These are phyloP conservation scores for Drosophila eohydei DNA, from an alignment of 2,888 invertebrate genomes.

Conservation along the genomic window DNA sequence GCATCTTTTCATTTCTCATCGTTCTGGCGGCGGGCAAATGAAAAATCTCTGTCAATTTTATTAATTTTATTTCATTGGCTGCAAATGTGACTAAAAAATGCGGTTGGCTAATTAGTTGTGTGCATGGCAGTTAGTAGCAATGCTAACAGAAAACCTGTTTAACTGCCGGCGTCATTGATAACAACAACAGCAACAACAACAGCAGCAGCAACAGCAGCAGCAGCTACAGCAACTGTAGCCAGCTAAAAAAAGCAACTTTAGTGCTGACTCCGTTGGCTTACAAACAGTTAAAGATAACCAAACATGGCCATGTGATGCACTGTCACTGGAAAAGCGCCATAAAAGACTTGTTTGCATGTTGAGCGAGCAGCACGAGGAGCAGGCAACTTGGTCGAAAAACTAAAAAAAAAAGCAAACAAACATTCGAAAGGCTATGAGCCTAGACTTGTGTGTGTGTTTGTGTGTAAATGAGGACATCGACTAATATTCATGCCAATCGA, in stretches of 20 bases:
- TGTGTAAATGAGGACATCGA: constrained; percentile 76
- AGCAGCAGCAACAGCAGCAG: constrained; percentile 3
- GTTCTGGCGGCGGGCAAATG: background rate
- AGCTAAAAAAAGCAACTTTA: constrained; percentile 38
- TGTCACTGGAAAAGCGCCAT: constrained; percentile 79
- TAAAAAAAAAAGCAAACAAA: constrained; percentile 23
- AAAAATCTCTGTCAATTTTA: constrained; percentile 39
- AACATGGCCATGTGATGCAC: constrained; percentile 78
- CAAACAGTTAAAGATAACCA: constrained; percentile 78
- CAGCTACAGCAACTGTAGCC: constrained; percentile 8
- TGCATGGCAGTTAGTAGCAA: constrained; percentile 37
- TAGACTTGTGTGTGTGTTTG: constrained; percentile 25
- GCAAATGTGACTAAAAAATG: constrained; percentile 46
- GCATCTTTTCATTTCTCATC: constrained; percentile 21
- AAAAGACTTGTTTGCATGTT: constrained; percentile 77
- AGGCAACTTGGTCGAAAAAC: constrained; percentile 6
- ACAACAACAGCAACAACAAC: constrained; percentile 42
- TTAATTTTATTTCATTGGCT: constrained; percentile 43
- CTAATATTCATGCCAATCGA: constrained; percentile 79
- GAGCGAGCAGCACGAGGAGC: constrained; percentile 27
- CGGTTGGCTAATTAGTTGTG: constrained; percentile 65
- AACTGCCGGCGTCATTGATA: constrained; percentile 65
- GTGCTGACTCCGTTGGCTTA: constrained; percentile 60
- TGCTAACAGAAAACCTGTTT: constrained; percentile 56
- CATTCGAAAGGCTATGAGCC: constrained; percentile 59